Base-by-base conservation (phyloP, 2,888 invertebrate species). In the Argyresthia goedartella region DNA sequence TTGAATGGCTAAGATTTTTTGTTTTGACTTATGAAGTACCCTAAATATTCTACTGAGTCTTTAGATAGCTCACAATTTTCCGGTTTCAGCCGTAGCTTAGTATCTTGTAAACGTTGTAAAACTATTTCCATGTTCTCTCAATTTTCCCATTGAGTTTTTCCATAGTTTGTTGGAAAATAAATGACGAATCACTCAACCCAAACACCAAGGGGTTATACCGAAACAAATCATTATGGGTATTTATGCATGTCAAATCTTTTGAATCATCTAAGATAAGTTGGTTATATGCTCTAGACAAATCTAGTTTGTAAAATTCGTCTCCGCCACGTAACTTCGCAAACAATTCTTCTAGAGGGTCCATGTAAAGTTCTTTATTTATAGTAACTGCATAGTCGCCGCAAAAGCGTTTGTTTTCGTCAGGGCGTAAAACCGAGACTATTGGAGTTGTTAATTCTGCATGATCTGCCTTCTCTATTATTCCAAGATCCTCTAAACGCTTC, bases 151-250 rank as follows among this genome's bases (percentile, higher is more conserved):
- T 51, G 13, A 57, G 36, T 13, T 34, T 50, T 41, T 59, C 56
- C 60, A 67, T 66, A 14, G 60, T 56, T 54, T 60, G 58, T 56
- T 70, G 63, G 52, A 69, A 67, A 52, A 61, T 61, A 11, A 59
- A 59, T 3, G 64, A 62, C 9, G 62, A 62, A 15, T 57, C 59
- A n/a, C 59, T 54, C 25, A 70, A 57, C 8, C 63, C 61, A 52
- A 54, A 62, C 36, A 59, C 51, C 15, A 60, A 46, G 16, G 59
- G 53, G 41, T 57, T 57, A 53, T 54, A 59, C n/a, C 50, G 55
- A 50, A 56, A 63, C 25, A 60, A 52, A 15, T 60, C 60, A 52
- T 57, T 57, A 43, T 63, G 60, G 11, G 61, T 61, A n/a, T 54
- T 55, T 13, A 61, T 59, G 11, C 59, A 59, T 7, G 53, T 41